These are phyloP conservation scores for Harpalus rubripes DNA, from an alignment of 2,888 invertebrate species.

Conservation along the genomic window DNA sequence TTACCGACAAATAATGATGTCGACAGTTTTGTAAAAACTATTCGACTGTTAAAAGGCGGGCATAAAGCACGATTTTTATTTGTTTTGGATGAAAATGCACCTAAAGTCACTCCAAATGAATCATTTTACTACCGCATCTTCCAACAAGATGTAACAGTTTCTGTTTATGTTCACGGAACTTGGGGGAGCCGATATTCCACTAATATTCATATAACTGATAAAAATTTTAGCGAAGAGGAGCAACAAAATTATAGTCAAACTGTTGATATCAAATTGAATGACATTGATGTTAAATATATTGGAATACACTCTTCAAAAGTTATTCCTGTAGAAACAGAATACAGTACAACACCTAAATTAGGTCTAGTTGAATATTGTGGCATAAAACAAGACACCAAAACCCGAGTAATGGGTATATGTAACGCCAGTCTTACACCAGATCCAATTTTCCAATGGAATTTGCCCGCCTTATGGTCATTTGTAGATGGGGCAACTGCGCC, in stretches of 20 bases:
- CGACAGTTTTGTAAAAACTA: conserved; percentile 62
- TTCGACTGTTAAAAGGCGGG: conserved; percentile 55
- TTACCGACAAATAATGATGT: conserved; percentile 48
- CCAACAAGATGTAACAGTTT: conserved; percentile 87
- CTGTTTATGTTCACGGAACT: conserved; percentile 83
- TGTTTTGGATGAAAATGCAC: conserved; percentile 82
- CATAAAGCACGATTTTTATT: conserved; percentile 76
- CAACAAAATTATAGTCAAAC: not conserved
- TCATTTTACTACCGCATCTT: conserved; percentile 84
- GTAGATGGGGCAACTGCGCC: conserved; percentile 89
- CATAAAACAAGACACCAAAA: not conserved
- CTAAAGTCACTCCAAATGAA: conserved; percentile 82
- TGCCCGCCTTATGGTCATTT: conserved; percentile 86
- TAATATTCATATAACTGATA: not conserved
- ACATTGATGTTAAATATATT: conserved; percentile 14
- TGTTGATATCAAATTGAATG: not conserved
- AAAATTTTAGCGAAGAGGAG: not conserved
- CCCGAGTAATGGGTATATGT: conserved; percentile 31
- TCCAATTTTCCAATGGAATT: conserved; percentile 81
- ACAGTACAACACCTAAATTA: conserved; percentile 80
- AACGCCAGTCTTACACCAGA: conserved; percentile 70
- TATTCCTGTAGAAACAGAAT: not conserved
- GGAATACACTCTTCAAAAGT: conserved; percentile 29
- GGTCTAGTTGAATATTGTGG: conserved; percentile 30
- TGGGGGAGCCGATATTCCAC: conserved; percentile 58